These are phyloP conservation scores for Rhynchotus rufescens DNA, from an alignment of 2,797 vertebrate genomes.

Conservation along the genomic window DNA sequence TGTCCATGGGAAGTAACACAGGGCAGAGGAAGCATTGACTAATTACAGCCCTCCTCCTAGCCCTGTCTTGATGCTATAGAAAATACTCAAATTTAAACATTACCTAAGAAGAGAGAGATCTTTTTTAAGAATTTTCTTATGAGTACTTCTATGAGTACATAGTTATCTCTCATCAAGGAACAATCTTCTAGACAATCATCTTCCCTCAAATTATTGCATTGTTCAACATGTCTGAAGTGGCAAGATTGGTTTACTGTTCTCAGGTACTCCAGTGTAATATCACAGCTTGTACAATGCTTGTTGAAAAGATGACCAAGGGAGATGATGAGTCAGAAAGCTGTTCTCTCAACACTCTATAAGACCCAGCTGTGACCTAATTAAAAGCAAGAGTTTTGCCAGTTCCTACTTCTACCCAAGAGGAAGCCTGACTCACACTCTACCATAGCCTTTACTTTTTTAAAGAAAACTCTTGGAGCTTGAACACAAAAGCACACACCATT, in stretches of 20 bases:
- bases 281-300: background rate
- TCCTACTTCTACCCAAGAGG: background rate
- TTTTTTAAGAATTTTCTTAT: background rate
- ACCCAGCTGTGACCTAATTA: background rate
- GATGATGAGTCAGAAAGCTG: background rate
- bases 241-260: background rate
- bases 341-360: background rate
- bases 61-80: background rate
- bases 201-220: background rate
- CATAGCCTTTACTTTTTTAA: background rate
- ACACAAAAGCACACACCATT: background rate
- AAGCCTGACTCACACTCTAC: background rate
- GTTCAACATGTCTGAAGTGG: background rate
- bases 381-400: background rate
- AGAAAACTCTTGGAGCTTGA: background rate
- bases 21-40: background rate
- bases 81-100: background rate
- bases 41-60: background rate
- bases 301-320: background rate
- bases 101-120: background rate
- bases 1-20: background rate
- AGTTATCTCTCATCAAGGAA: background rate
- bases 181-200: background rate
- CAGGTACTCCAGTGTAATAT: background rate
- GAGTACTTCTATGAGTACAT: no score